Evolutionary conservation across 1,140 invertebrate genomes (phyloP), one percentile per base, ranked within the genome.

Genomic region (Amyelois transitella): DNA sequence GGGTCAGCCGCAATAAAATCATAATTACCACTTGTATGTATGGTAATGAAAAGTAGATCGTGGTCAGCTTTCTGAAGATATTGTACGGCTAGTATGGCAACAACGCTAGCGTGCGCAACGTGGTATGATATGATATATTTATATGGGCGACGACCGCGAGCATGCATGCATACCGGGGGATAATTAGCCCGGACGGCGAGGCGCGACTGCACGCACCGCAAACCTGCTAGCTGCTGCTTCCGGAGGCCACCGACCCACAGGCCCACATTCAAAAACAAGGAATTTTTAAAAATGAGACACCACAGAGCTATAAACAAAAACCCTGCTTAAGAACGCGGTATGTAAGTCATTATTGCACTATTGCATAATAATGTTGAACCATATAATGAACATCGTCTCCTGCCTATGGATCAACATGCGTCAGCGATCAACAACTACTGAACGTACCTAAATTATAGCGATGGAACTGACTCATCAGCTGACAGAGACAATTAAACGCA

Each of bases 101-200:
- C 25, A 14, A 38, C 32, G 32, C 32, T 38, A 38, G 32, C 32
- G 53, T 28, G 22, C 43, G 12, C 17, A 47, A n/a, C n/a, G n/a
- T 38, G 7, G 32, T 38, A 6, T 14, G 32, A 38, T 38, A 38
- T 38, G 5, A 38, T 38, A n/a, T n/a, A 45, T 53, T 28, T 2
- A 14, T 22, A 44, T 18, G 14, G 38, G 20, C 21, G 44, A 6
- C 6, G 24, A 18, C 8, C 18, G 28, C 20, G 52, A 22, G 12
- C 32, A 18, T 8, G 25, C 32, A 21, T 43, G 38, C 51, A 53
- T 53, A 38, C 49, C 49, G 20, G 10, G 8, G n/a, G 17, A 20
- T 25, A 58, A 58, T 58, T 58, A 58, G 20, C 21, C 7, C 17
- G 51, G 24, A 49, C 51, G 44, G 5, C 56, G 21, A 28, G 24